These are phyloP conservation scores for Drosophila borborema DNA, from an alignment of 2,888 invertebrate species.

Conservation along the genomic window DNA sequence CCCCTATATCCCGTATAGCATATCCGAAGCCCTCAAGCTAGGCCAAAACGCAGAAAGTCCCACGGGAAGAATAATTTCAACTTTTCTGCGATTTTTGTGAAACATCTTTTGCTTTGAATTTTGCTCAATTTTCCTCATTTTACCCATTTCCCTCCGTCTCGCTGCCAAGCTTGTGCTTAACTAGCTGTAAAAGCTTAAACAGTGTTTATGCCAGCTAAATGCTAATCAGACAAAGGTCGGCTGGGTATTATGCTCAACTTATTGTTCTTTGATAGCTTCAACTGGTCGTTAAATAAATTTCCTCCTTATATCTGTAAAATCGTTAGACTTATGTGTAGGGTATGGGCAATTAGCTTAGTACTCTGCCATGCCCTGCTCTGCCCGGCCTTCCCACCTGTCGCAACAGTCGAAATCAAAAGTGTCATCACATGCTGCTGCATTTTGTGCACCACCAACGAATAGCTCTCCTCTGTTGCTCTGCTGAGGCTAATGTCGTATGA, in stretches of 20 bases:
- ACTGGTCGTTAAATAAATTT: conserved; percentile 62
- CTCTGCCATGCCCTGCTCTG: conserved; percentile 2
- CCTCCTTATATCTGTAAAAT: conserved; percentile 31
- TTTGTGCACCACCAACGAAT: conserved; percentile 27
- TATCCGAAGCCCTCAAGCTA: conserved; percentile 1
- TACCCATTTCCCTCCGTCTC: not conserved
- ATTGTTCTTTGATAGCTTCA: conserved; percentile 57
- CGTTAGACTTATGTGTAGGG: conserved; percentile 22
- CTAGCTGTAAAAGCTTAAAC: conserved; percentile 57
- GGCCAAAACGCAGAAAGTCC: conserved; percentile 25
- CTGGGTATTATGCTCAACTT: conserved; percentile 43
- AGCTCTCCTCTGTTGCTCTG: conserved; percentile 18
- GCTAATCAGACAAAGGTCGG: conserved; percentile 57
- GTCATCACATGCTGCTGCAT: conserved; percentile 61
- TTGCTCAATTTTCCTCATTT: conserved; percentile 6
- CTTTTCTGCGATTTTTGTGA: conserved; percentile 49
- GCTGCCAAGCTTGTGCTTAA: conserved; percentile 16
- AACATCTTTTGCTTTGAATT: conserved; percentile 9
- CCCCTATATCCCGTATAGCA: not conserved
- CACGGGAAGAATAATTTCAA: conserved; percentile 62
- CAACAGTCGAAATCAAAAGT: conserved; percentile 70
- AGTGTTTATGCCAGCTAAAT: conserved; percentile 73
- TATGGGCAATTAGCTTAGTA: conserved; percentile 67
- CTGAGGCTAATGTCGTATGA: conserved; percentile 62
- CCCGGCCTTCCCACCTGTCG: not conserved